Evolutionary conservation across 2,888 invertebrate species (phyloP).

Genomic region (Sesia apiformis): DNA sequence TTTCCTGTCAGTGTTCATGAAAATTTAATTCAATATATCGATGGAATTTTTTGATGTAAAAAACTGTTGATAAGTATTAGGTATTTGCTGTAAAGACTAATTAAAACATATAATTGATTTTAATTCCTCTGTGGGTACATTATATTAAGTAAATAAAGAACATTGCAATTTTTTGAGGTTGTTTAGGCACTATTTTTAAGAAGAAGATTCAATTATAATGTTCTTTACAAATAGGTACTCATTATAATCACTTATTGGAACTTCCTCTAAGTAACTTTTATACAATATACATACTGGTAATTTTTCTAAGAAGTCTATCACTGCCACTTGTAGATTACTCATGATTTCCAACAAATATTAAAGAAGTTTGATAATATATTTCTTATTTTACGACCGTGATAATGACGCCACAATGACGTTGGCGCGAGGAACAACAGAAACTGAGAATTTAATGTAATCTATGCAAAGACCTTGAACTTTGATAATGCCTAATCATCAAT

Average conservation of each 20-base stretch:
- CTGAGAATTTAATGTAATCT: background rate
- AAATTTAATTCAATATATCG: too few species aligned
- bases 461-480: background rate
- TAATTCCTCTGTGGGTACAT: too few species aligned
- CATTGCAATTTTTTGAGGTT: too few species aligned
- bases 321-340: constrained; percentile 40
- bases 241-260: too few species aligned
- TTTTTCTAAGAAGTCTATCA: constrained; percentile 32
- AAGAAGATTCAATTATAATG: too few species aligned
- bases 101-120: background rate
- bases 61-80: background rate
- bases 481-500: background rate
- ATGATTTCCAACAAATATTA: constrained; percentile 14
- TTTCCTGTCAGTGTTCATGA: too few species aligned
- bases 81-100: background rate
- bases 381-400: background rate
- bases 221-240: too few species aligned
- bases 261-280: too few species aligned
- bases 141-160: too few species aligned
- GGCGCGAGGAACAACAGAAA: background rate
- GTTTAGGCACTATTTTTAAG: too few species aligned
- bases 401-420: background rate
- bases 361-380: background rate
- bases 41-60: too few species aligned
- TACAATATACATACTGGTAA: constrained; percentile 7